These are phyloP conservation scores for Physeter macrocephalus DNA, from an alignment of 2,113 vertebrate species.

Conservation along the genomic window DNA sequence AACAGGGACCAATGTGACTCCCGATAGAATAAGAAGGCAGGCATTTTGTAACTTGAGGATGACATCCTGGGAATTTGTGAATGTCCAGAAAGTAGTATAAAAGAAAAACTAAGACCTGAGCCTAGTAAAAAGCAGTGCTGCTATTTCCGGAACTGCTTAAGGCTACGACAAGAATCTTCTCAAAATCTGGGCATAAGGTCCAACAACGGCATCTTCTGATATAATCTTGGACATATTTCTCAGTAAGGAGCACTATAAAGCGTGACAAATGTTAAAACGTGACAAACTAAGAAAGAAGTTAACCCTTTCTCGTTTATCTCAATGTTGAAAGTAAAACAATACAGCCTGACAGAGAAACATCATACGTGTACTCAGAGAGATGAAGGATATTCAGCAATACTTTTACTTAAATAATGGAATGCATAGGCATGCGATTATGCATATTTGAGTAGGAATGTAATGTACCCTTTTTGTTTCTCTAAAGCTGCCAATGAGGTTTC, in stretches of 20 bases:
- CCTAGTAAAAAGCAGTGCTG: background rate
- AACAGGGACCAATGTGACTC: background rate
- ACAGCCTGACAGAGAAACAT: background rate
- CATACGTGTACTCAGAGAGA: background rate
- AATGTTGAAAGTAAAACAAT: background rate
- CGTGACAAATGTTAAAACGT: background rate
- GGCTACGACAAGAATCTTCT: background rate
- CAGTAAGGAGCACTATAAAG: background rate
- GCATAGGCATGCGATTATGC: background rate
- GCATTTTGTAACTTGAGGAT: background rate
- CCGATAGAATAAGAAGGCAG: background rate
- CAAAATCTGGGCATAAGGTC: background rate
- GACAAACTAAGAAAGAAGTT: background rate
- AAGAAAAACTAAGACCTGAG: background rate
- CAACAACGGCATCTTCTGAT: background rate
- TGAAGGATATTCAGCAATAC: background rate
- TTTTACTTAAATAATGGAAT: background rate
- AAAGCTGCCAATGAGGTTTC: background rate
- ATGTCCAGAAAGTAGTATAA: background rate
- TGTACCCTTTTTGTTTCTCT: background rate
- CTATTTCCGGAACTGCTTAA: background rate
- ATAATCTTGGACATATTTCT: background rate
- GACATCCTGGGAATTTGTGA: background rate
- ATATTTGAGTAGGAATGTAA: background rate
- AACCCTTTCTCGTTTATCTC: background rate